Evolutionary conservation across 2,888 invertebrate genomes (phyloP).

Genomic region (Spodoptera exigua): DNA sequence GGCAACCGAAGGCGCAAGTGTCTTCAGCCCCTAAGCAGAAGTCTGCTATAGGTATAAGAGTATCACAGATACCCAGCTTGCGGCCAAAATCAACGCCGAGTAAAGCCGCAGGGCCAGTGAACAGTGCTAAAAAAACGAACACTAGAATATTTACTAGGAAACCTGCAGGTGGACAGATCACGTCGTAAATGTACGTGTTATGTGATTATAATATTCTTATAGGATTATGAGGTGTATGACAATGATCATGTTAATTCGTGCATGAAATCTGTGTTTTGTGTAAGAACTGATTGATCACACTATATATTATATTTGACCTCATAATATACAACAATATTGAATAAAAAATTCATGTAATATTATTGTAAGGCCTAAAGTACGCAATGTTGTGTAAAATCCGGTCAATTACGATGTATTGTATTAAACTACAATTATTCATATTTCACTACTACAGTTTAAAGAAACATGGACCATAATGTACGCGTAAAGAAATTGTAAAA

Average conservation of each 20-base stretch:
- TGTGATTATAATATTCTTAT: slow-evolving; percentile 35
- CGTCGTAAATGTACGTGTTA: slow-evolving; percentile 61
- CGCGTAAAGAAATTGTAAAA: neutral
- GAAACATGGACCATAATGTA: slow-evolving; percentile 8
- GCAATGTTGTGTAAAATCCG: slow-evolving; percentile 31
- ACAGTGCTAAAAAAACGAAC: slow-evolving; percentile 69
- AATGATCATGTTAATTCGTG: slow-evolving; percentile 3
- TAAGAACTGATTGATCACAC: slow-evolving; percentile 1
- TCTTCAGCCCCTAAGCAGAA: slow-evolving; percentile 83
- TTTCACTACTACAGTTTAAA: slow-evolving; percentile 6
- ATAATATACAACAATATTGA: slow-evolving; percentile 29
- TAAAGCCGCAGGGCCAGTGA: slow-evolving; percentile 60
- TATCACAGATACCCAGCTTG: slow-evolving; percentile 83
- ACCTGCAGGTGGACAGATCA: slow-evolving; percentile 70
- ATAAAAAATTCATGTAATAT: slow-evolving; percentile 31
- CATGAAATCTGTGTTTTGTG: slow-evolving; percentile 31
- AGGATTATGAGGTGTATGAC: slow-evolving; percentile 29
- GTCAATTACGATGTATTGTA: slow-evolving; percentile 47
- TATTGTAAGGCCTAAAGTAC: slow-evolving; percentile 43
- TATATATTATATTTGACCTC: slow-evolving; percentile 32
- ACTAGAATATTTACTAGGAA: slow-evolving; percentile 76
- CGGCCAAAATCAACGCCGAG: slow-evolving; percentile 72
- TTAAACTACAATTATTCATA: slow-evolving; percentile 25
- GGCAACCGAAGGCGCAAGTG: slow-evolving; percentile 80
- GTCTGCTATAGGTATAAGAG: slow-evolving; percentile 82